Conservation (phyloP, 1,140 invertebrate species). For the Rhynchophorus ferrugineus region DNA sequence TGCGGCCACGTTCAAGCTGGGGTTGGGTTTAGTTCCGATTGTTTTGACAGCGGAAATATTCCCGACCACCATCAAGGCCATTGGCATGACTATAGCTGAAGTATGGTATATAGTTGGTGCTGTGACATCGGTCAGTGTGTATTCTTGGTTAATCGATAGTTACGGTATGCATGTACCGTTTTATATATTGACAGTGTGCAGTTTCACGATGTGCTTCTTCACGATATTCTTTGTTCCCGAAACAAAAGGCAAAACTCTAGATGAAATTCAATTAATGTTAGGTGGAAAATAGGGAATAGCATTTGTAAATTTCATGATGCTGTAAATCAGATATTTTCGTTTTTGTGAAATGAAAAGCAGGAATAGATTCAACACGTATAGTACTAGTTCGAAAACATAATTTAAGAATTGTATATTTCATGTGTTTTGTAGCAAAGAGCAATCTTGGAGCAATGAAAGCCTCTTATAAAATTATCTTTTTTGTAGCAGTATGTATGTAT, state of each 20-base stretch:
- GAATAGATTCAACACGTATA: too few relatives aligned
- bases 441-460: too few relatives aligned
- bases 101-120: slow-evolving; percentile 36
- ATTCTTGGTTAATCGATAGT: slow-evolving; percentile 27
- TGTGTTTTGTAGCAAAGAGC: too few relatives aligned
- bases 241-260: slow-evolving; percentile 28
- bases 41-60: slow-evolving; percentile 59
- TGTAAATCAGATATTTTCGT: too few relatives aligned
- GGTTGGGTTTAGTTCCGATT: slow-evolving; percentile 54
- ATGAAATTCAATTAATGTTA: slow-evolving; percentile 26
- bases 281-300: slow-evolving; percentile 16
- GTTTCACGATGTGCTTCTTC: slow-evolving; percentile 13
- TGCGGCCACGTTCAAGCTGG: slow-evolving; percentile 20
- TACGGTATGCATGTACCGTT: slow-evolving; percentile 25
- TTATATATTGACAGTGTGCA: slow-evolving; percentile 19
- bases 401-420: too few relatives aligned
- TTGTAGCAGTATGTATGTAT: too few relatives aligned
- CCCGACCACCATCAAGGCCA: slow-evolving; percentile 50
- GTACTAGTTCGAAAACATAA: too few relatives aligned
- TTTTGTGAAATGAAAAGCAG: too few relatives aligned
- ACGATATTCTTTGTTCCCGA: slow-evolving; percentile 18
- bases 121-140: slow-evolving; percentile 62
- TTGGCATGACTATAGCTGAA: slow-evolving; percentile 23
- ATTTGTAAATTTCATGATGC: too few relatives aligned
- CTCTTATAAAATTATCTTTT: too few relatives aligned